Conservation (phyloP, 2,797 vertebrate genomes). For the Amphiprion clarkii region DNA sequence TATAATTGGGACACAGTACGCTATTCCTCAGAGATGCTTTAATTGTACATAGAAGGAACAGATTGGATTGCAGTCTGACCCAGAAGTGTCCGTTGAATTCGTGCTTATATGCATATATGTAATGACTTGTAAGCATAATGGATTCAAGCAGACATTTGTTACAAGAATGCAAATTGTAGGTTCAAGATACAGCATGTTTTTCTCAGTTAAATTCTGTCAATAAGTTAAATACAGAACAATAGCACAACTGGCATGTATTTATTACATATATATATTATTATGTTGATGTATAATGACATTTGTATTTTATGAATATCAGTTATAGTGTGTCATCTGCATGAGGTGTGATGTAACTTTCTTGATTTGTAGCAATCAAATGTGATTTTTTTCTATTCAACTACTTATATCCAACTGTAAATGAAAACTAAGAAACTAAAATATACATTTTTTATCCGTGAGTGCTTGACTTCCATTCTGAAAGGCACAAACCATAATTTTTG, state of each 20-base stretch:
- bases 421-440: too few relatives aligned
- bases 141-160: conserved; percentile 13
- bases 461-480: too few relatives aligned
- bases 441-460: too few relatives aligned
- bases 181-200: neutral
- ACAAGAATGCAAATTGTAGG: neutral
- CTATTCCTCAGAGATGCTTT: conserved; percentile 63
- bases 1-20: conserved; percentile 63
- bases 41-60: conserved; percentile 72
- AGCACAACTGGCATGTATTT: neutral
- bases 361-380: neutral
- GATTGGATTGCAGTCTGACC: conserved; percentile 65
- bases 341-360: neutral
- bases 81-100: conserved; percentile 61
- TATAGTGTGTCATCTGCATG: neutral
- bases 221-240: neutral
- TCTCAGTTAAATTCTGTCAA: neutral
- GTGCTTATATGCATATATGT: conserved; percentile 29
- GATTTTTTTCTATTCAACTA: too few relatives aligned
- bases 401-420: too few relatives aligned
- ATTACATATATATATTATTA: neutral
- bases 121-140: conserved; percentile 1
- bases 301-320: too few relatives aligned
- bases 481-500: too few relatives aligned
- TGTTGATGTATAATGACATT: neutral